These are phyloP conservation scores for Neosilurus mollespiculum DNA, from an alignment of 2,797 vertebrate species.

Conservation along the genomic window DNA sequence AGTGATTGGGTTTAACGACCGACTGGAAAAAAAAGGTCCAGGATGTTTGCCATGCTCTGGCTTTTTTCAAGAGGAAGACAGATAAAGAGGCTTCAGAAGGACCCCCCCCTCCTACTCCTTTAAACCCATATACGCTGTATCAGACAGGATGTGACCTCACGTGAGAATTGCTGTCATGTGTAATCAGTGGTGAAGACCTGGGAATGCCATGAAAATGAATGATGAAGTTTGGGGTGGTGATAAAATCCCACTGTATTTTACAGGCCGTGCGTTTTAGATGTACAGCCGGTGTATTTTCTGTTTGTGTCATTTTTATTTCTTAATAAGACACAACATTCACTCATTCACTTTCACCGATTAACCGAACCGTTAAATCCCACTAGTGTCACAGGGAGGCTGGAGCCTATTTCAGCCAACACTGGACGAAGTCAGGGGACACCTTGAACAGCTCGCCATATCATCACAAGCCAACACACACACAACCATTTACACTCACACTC, in stretches of 20 bases:
- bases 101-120: not conserved
- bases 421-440: no score
- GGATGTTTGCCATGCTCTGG: slow-evolving; percentile 40
- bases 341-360: no score
- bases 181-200: slow-evolving; percentile 2
- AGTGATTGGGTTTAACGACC: slow-evolving; percentile 8
- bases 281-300: not conserved
- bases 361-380: no score
- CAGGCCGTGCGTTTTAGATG: not conserved
- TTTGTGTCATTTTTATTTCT: not conserved
- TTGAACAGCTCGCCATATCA: no score
- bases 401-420: no score
- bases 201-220: not conserved
- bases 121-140: not conserved
- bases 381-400: no score
- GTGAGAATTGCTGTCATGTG: not conserved
- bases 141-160: slow-evolving; percentile 35
- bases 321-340: not conserved
- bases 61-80: slow-evolving; percentile 11
- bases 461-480: no score
- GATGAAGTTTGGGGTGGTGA: not conserved
- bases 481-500: no score
- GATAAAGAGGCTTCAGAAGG: not conserved
- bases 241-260: not conserved
- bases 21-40: not conserved